Evolutionary conservation across 2,113 vertebrate genomes (phyloP).

Genomic region (Tapirus terrestris): DNA sequence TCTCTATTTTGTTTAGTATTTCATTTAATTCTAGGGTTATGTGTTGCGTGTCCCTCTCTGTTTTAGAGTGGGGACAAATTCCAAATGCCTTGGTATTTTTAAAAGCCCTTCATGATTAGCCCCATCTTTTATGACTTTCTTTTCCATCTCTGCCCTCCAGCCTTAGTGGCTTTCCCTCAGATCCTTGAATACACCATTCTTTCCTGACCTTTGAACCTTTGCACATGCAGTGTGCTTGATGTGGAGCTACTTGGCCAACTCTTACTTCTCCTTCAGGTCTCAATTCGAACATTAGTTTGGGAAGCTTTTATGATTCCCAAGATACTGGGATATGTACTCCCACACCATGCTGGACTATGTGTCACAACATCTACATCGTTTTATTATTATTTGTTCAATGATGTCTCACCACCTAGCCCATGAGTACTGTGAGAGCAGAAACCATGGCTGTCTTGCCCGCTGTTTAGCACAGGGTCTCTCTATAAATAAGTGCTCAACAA

Average conservation of each 20-base stretch:
- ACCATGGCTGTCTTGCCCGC: neutral
- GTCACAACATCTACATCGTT: neutral
- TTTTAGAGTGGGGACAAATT: neutral
- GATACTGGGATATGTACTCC: neutral
- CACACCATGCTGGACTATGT: neutral
- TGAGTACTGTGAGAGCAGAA: neutral
- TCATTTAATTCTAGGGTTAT: neutral
- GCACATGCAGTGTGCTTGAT: neutral
- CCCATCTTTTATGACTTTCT: neutral
- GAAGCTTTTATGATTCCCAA: neutral
- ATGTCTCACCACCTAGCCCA: neutral
- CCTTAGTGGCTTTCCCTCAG: neutral
- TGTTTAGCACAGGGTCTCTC: neutral
- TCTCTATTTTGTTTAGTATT: neutral
- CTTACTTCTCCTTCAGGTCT: neutral
- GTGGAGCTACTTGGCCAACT: neutral
- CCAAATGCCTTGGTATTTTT: neutral
- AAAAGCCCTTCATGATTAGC: neutral
- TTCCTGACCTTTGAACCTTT: neutral
- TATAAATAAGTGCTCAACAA: neutral
- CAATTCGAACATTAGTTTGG: neutral
- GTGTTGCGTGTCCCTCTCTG: neutral
- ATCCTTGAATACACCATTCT: neutral
- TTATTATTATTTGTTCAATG: neutral
- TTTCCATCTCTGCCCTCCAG: neutral